These are phyloP conservation scores for Zootoca vivipara DNA, from an alignment of 2,113 vertebrate genomes.

Conservation along the genomic window DNA sequence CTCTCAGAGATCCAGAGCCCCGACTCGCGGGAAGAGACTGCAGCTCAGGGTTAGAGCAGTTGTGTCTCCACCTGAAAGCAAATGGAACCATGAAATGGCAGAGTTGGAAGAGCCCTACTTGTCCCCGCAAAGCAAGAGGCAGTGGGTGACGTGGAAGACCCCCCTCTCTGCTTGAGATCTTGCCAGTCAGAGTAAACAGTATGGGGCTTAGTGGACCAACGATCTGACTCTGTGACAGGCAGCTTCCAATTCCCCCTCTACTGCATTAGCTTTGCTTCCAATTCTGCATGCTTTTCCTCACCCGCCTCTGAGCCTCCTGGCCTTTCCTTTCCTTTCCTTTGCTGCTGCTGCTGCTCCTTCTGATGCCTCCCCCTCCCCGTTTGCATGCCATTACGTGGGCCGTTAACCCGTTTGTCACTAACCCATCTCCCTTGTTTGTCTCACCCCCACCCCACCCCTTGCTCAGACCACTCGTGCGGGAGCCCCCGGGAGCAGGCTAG, in stretches of 20 bases:
- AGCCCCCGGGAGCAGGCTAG: slow-evolving; percentile 69
- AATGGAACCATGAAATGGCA: too few species aligned
- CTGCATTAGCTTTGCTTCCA: background rate
- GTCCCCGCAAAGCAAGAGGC: background rate
- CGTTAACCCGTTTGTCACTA: slow-evolving; percentile 63
- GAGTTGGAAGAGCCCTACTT: background rate
- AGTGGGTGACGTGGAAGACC: background rate
- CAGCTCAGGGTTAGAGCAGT: too few species aligned
- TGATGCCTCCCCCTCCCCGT: background rate
- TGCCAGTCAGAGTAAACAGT: background rate
- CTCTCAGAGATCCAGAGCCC: background rate
- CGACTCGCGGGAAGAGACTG: too few species aligned
- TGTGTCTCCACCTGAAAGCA: background rate
- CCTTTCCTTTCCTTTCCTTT: too few species aligned
- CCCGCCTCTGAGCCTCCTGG: background rate
- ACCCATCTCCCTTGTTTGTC: slow-evolving; percentile 65
- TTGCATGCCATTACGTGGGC: background rate
- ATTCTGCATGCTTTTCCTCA: background rate
- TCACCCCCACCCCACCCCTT: slow-evolving; percentile 20
- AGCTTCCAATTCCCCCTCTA: background rate
- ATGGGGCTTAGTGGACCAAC: background rate
- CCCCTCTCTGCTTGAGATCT: background rate
- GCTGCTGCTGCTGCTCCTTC: background rate
- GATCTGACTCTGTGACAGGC: background rate
- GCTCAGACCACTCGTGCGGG: slow-evolving; percentile 76